Evolutionary conservation across 2,888 invertebrate species (phyloP).

Genomic region (Meteorus colon): DNA sequence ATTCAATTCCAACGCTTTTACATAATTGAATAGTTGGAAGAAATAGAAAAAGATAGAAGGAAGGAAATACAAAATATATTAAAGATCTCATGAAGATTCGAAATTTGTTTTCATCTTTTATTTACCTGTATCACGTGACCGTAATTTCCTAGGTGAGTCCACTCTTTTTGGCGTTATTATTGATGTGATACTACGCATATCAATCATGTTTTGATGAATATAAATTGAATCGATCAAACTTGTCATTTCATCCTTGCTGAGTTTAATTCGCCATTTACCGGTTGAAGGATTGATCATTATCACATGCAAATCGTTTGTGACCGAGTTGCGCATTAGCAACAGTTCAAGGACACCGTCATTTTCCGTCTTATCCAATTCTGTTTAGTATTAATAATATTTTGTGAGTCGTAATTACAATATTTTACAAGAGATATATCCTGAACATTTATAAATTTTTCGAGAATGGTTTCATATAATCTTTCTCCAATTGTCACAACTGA

Average conservation of each 20-base stretch:
- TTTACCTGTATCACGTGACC: constrained; percentile 16
- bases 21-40: background rate
- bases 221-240: constrained; percentile 31
- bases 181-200: constrained; percentile 16
- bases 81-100: background rate
- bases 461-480: no score
- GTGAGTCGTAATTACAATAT: background rate
- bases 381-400: background rate
- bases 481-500: constrained; percentile 44
- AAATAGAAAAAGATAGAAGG: background rate
- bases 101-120: background rate
- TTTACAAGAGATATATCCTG: background rate
- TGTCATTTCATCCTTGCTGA: constrained; percentile 51
- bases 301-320: constrained; percentile 54
- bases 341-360: constrained; percentile 42
- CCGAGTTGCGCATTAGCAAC: constrained; percentile 55
- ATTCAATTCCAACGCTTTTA: background rate
- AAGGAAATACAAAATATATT: background rate
- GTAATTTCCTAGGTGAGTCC: constrained; percentile 4
- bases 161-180: background rate
- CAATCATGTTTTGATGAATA: constrained; percentile 17
- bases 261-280: constrained; percentile 60
- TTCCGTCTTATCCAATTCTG: background rate
- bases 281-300: constrained; percentile 60
- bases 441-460: background rate